Evolutionary conservation across 2,888 invertebrate genomes (phyloP), one percentile per base, ranked within the genome.

Genomic region (Nomada lathburiana): DNA sequence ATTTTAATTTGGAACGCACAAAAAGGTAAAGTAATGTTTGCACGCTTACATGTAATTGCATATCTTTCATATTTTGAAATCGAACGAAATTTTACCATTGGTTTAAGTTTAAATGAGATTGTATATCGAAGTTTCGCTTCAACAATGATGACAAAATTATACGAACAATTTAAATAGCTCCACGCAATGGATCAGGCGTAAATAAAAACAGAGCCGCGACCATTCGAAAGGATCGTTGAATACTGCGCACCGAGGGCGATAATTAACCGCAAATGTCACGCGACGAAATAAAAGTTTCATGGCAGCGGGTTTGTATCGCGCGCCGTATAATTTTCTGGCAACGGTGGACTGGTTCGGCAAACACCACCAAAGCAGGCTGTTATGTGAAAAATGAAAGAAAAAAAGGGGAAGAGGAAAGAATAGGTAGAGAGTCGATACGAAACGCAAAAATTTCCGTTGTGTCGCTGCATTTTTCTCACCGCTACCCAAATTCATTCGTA

Each of bases 321-420:
- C 69, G 69, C 52, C 80, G 83, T 86, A 81, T 83, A 86, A 88
- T 85, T 88, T 84, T 71, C 71, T 81, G 83, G 77, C 80, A 77
- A 72, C 68, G 71, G 60, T 53, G 44, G 52, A 44, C 42, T 13
- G 36, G 52, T 57, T 53, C 42, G 26, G 50, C 29, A 72, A 72
- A 60, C 26, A 23, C 52, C 36, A 64, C 50, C 76, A 44, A 72
- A 75, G 72, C 70, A 60, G 60, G 59, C 60, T 62, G 80, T 80
- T 74, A 50, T 60, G 50, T 29, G 62, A 53, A 23, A 44, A 70
- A 44, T 7, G 13, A 55, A 26, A 63, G 16, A 23, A 47, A 23
- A 26, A 16, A 44, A 47, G 26, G 16, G n/a, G 13, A 9, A 26
- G 20, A 13, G 18, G 52, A 50, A 69, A 1, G 4, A 36, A 29